These are phyloP conservation scores for Serranus cabrilla DNA, from an alignment of 2,797 vertebrate species.

Conservation along the genomic window DNA sequence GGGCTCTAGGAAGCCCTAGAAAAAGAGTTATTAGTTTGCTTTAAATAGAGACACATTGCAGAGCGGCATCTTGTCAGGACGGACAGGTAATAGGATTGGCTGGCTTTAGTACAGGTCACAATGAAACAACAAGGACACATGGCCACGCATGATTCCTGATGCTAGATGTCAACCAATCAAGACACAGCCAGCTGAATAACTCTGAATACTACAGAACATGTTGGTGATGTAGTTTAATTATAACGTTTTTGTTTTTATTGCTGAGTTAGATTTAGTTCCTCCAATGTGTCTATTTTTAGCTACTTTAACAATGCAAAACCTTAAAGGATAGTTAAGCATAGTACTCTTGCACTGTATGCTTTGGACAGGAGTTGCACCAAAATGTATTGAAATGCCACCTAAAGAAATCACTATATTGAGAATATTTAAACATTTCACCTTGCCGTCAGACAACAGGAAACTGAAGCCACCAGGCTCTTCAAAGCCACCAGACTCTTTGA, in stretches of 20 bases:
- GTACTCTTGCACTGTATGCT: no score
- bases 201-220: background rate
- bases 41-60: slow-evolving; percentile 77
- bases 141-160: slow-evolving; percentile 53
- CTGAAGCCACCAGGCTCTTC: no score
- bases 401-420: no score
- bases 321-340: no score
- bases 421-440: no score
- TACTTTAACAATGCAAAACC: background rate
- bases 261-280: background rate
- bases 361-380: no score
- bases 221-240: background rate
- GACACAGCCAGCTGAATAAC: background rate
- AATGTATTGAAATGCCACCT: no score
- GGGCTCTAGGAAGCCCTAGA: slow-evolving; percentile 32
- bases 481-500: no score
- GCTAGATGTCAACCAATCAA: slow-evolving; percentile 35
- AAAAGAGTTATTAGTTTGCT: slow-evolving; percentile 70
- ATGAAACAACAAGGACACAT: slow-evolving; percentile 66
- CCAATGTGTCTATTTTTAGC: background rate
- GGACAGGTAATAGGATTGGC: slow-evolving; percentile 81
- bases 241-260: background rate
- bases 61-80: slow-evolving; percentile 40
- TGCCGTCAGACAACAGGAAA: no score
- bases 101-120: slow-evolving; percentile 70